These are phyloP conservation scores for Pluvialis apricaria DNA, from an alignment of 2,113 vertebrate genomes.

Conservation along the genomic window DNA sequence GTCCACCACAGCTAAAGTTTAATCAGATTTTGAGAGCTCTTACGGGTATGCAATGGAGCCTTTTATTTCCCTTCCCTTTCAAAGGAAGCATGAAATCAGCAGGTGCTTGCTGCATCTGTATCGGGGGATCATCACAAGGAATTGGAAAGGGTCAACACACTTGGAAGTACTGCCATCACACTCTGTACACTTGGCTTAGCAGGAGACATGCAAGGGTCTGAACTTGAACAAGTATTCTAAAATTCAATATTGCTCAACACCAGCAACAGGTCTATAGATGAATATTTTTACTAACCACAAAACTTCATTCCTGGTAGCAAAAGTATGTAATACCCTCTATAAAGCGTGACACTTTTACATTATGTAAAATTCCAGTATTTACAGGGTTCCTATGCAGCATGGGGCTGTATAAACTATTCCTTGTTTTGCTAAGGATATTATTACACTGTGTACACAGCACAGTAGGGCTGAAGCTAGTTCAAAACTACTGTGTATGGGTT, in stretches of 20 bases:
- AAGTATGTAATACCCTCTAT: background rate
- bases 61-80: background rate
- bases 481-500: slow-evolving; percentile 4
- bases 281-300: slow-evolving; percentile 24
- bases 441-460: slow-evolving; percentile 1
- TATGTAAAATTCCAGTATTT: slow-evolving; percentile 40
- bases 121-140: background rate
- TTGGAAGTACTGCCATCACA: background rate
- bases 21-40: background rate
- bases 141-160: background rate
- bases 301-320: background rate
- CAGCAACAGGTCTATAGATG: background rate
- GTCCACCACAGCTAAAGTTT: too few relatives aligned
- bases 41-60: background rate
- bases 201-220: background rate
- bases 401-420: background rate
- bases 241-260: background rate
- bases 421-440: slow-evolving; percentile 56
- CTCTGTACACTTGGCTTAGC: background rate
- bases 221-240: background rate
- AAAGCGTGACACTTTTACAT: background rate
- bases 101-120: rapidly evolving
- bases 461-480: slow-evolving; percentile 1
- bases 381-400: slow-evolving; percentile 9
- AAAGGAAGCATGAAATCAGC: background rate